Evolutionary conservation across 2,113 vertebrate genomes (phyloP), one percentile per base, ranked within the genome.

Genomic region (Pollachius pollachius): DNA sequence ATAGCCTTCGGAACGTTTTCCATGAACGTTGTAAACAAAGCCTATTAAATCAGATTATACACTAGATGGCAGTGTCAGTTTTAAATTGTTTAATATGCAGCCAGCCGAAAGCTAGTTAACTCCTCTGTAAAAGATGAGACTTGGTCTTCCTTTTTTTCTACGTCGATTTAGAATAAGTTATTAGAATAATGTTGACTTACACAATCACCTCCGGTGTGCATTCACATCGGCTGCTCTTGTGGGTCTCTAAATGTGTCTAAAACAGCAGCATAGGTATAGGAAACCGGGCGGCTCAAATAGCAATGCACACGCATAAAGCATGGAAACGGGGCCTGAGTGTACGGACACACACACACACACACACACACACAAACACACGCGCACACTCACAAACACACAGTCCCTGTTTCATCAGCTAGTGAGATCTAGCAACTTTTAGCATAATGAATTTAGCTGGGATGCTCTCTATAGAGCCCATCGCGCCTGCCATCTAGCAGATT

Each of bases 361-460:
- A 84, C 84, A 84, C 19, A 19, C 69, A 65, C 41, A 48, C 23
- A 62, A 3, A 48, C 41, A 48, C 41, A 48, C 41, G 11, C 41
- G 11, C 41, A 48, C 41, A 48, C 4, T 7, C 41, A 48, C 41
- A 48, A 9, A 48, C 41, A 13, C 73, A 60, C 67, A 8, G 65
- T 78, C 73, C 73, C 73, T 54, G 74, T 85, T 80, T 89, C 84
- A 73, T 84, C 89, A 85, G 79, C 77, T 68, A 17, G 78, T 83
- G 81, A 85, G 80, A 87, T 88, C 80, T 85, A 74, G 84, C 85
- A 88, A 90, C 88, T 89, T 90, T 89, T 85, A 86, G 83, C 82
- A 84, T 90, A 90, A 90, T 89, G 87, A 90, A 84, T 90, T 90
- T 89, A 90, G 83, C 82, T 72, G 78, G 81, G 81, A 85, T 81